Evolutionary conservation across 2,113 vertebrate genomes (phyloP).

Genomic region (Daphoenositta chrysoptera): DNA sequence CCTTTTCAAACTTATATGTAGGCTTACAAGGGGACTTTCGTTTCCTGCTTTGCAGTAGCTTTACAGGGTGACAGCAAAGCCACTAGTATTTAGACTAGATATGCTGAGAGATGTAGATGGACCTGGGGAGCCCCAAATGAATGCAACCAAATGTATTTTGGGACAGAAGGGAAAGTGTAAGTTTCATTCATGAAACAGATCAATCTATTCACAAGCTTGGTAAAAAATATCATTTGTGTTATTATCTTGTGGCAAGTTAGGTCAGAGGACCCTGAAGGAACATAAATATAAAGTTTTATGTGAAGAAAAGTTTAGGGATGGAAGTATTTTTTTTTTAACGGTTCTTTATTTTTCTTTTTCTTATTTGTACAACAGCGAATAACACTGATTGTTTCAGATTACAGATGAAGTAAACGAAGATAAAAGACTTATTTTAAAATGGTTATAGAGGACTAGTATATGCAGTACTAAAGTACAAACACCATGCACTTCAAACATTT

Average conservation of each 20-base stretch:
- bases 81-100: background rate
- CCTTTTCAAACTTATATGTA: background rate
- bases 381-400: background rate
- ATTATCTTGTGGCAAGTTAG: background rate
- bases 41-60: background rate
- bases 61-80: background rate
- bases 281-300: background rate
- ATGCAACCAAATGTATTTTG: background rate
- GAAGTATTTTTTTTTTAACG: background rate
- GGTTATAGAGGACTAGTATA: background rate
- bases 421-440: background rate
- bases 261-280: background rate
- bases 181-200: background rate
- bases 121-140: rapidly evolving
- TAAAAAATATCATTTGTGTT: background rate
- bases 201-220: background rate
- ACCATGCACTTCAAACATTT: background rate
- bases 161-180: background rate
- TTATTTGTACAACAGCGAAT: background rate
- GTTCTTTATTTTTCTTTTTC: background rate
- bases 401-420: background rate
- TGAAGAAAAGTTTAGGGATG: background rate
- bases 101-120: background rate
- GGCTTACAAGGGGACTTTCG: background rate
- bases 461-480: background rate